Conservation (phyloP, 2,113 vertebrate genomes). For the Burhinus oedicnemus region DNA sequence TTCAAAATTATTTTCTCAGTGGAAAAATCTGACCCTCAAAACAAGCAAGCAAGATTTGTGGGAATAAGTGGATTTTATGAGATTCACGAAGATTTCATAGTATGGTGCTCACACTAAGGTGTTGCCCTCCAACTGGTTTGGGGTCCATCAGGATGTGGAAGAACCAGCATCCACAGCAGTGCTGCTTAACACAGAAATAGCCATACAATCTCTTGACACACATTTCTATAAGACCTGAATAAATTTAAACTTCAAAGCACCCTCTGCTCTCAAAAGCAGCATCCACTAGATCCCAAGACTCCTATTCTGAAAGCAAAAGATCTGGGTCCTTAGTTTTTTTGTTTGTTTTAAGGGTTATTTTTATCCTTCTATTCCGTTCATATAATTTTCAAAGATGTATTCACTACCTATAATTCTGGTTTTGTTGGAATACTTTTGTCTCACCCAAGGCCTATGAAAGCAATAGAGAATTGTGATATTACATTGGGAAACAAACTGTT, state of each 20-base stretch:
- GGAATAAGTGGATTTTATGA: neutral
- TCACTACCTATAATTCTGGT: neutral
- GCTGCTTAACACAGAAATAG: neutral
- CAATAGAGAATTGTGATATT: neutral
- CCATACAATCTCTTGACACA: neutral
- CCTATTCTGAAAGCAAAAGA: constrained; percentile 43
- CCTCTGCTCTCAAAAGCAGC: neutral
- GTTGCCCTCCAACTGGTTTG: neutral
- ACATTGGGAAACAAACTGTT: neutral
- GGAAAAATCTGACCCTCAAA: neutral
- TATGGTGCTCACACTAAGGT: neutral
- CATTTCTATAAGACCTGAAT: constrained; percentile 39
- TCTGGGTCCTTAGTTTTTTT: neutral
- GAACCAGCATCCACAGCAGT: neutral
- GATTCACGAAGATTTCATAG: neutral
- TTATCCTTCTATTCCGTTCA: neutral
- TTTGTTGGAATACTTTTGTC: neutral
- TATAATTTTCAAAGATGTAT: neutral
- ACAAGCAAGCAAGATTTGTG: neutral
- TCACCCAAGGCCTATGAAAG: neutral
- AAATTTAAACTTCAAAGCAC: constrained; percentile 81
- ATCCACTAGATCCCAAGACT: constrained; percentile 57
- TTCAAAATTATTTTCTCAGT: neutral
- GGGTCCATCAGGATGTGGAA: neutral
- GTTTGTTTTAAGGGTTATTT: constrained; percentile 23